Conservation (phyloP, 2,888 invertebrate species). For the Scrobipalpa costella region DNA sequence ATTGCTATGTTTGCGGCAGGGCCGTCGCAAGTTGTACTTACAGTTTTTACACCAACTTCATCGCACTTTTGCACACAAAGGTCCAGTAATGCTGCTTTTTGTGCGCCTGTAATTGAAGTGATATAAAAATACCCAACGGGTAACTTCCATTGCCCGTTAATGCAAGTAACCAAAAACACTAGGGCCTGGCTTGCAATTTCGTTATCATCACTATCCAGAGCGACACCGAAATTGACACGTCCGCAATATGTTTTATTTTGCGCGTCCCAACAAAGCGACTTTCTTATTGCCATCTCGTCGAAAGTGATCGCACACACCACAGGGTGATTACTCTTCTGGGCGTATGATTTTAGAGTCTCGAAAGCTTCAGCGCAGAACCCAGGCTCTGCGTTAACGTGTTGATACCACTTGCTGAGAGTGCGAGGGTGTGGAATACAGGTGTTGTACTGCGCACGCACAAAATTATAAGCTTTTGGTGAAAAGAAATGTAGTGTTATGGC, state of each 20-base stretch:
- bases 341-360: slow-evolving; percentile 22
- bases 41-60: slow-evolving; percentile 26
- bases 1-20: neutral
- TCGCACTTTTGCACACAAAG: neutral
- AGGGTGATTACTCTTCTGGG: neutral
- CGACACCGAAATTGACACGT: slow-evolving; percentile 27
- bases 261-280: slow-evolving; percentile 30
- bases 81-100: neutral
- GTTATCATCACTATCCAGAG: slow-evolving; percentile 25
- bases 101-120: slow-evolving; percentile 23
- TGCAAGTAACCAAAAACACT: slow-evolving; percentile 29
- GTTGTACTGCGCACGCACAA: slow-evolving; percentile 22
- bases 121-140: slow-evolving; percentile 33
- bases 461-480: slow-evolving; percentile 31
- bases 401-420: slow-evolving; percentile 30
- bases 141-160: slow-evolving; percentile 28
- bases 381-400: slow-evolving; percentile 27
- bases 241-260: slow-evolving; percentile 30
- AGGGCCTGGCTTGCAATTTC: slow-evolving; percentile 29
- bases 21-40: slow-evolving; percentile 26
- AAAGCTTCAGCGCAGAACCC: slow-evolving; percentile 32
- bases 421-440: slow-evolving; percentile 29
- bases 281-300: slow-evolving; percentile 34
- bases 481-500: slow-evolving; percentile 27
- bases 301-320: slow-evolving; percentile 26